Percentiles rank a stretch among this genome's conserved stretches.
These are phyloP conservation scores for Lepidurus packardi DNA, from an alignment of 1,140 invertebrate genomes.

Conservation along the genomic window DNA sequence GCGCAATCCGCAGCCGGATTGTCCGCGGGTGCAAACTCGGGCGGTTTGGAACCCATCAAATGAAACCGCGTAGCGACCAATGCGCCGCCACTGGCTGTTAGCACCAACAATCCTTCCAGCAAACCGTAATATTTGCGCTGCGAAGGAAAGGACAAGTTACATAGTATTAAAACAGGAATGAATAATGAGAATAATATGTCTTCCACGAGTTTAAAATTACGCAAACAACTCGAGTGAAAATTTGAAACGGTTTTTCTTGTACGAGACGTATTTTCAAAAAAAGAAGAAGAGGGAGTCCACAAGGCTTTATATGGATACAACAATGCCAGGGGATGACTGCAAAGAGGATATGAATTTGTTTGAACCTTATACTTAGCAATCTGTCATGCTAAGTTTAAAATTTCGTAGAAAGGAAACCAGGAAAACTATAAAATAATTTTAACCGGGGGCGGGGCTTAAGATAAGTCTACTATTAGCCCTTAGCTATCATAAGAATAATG, in stretches of 20 bases:
- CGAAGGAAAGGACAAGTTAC: constrained; percentile 35
- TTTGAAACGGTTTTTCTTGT: too few relatives aligned
- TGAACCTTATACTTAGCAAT: not conserved
- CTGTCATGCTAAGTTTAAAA: not conserved
- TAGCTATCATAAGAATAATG: too few relatives aligned
- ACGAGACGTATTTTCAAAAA: too few relatives aligned
- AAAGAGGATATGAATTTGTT: not conserved
- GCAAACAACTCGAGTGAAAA: too few relatives aligned
- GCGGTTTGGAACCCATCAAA: constrained; percentile 57
- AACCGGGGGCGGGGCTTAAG: not conserved
- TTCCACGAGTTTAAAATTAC: too few relatives aligned
- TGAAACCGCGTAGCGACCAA: constrained; percentile 54
- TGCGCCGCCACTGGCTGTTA: constrained; percentile 55
- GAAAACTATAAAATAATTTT: not conserved
- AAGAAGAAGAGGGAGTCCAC: too few relatives aligned
- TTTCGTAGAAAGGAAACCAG: not conserved
- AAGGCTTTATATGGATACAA: not conserved
- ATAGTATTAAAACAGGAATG: not conserved
- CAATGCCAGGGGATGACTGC: not conserved
- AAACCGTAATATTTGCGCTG: constrained; percentile 53
- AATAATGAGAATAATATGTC: too few relatives aligned
- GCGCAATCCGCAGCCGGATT: constrained; percentile 78
- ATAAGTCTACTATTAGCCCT: not conserved
- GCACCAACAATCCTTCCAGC: constrained; percentile 53
- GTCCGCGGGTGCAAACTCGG: constrained; percentile 79